Evolutionary conservation across 23 tunicate species (phyloP), one percentile per base, ranked within the genome.

Genomic region (Ciona savignyi): DNA sequence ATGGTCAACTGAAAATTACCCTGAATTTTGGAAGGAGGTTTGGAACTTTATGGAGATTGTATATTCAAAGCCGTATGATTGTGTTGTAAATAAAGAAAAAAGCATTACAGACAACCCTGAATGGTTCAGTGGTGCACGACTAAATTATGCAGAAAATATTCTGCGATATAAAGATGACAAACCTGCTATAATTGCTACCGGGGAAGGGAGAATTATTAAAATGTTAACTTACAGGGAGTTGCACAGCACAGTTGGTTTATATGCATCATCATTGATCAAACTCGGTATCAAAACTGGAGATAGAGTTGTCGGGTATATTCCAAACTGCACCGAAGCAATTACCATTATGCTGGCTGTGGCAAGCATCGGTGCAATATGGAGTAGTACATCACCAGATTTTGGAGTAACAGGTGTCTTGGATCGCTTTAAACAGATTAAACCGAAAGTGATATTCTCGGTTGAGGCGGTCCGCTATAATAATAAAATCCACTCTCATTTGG

Each of bases 121-220:
- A 73, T 88, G 96, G 96, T 88, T 88, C 68, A 25, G 23, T 11
- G 96, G 88, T 29, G 88, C 96, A 6, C 30, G 34, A 49, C 33
- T 88, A 32, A 88, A 88, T 33, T 88, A 88, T 82, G 96, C 96
- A 23, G 96, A n/a, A n/a, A n/a, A n/a, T n/a, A n/a, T n/a, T n/a
- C n/a, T n/a, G n/a, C n/a, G n/a, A n/a, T n/a, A n/a, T 82, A 68
- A 83, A 27, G 96, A 82, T 65, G 96, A 88, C 71, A 68, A 61
- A 62, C 9, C 78, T 1, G 96, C 96, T 48, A 30, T 88, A 11
- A 66, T 71, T 65, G 80, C 78, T 9, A 56, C 88, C 82, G 96
- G 96, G 28, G 96, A 88, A 88, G 89, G 86, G 0, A 71, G 78
- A 29, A 65, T 72, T 27, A 67, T 73, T 0, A 77, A 73, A 35